A percentile compares a stretch with the other conserved stretches of the same genome.
Evolutionary conservation across 2,797 vertebrate species (phyloP).

Genomic region (Vireo griseus): DNA sequence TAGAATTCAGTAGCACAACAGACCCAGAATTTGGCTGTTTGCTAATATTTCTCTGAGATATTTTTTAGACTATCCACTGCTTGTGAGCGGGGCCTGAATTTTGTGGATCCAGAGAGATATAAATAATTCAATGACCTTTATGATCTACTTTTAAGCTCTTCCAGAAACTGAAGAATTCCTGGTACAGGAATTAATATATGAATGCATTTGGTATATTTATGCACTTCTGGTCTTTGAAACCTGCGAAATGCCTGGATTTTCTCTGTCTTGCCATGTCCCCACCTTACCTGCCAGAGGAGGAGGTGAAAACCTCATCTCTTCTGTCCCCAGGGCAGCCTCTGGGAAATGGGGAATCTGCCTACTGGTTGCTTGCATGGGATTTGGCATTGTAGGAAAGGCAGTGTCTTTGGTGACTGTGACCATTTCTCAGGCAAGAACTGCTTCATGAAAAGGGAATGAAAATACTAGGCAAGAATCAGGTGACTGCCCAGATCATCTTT

Average conservation of each 20-base stretch:
- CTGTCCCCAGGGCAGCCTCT: neutral
- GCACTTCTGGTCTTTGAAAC: neutral
- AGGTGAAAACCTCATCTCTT: neutral
- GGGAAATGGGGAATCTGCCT: neutral
- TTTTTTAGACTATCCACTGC: neutral
- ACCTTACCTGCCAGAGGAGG: neutral
- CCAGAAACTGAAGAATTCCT: neutral
- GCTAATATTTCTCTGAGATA: neutral
- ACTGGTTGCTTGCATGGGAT: neutral
- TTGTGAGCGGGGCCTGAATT: neutral
- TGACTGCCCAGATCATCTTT: neutral
- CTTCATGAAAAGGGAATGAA: neutral
- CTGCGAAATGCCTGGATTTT: neutral
- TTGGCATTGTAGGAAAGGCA: neutral
- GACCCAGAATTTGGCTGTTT: neutral
- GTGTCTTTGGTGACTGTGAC: neutral
- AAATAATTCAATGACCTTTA: neutral
- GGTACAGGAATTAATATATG: neutral
- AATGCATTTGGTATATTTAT: neutral
- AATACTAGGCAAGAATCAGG: neutral
- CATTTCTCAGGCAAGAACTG: neutral
- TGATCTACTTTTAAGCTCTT: neutral
- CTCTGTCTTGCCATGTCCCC: neutral
- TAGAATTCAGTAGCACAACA: neutral
- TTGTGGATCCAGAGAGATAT: neutral